Evolutionary conservation across 1,140 invertebrate genomes (phyloP).

Genomic region (Trachymyrmex cornetzi): DNA sequence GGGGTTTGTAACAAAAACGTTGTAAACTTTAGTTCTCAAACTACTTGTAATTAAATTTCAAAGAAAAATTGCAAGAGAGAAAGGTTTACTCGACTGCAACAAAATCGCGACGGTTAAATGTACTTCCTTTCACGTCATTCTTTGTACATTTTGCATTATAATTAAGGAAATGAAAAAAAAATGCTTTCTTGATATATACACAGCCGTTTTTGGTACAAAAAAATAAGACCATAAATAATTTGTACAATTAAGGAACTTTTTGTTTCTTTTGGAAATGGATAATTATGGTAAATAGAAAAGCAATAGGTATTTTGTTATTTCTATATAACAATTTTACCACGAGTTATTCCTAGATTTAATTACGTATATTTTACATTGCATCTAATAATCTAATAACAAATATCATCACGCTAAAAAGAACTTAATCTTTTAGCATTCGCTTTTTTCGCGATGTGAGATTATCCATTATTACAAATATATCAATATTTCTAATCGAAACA

Average conservation of each 20-base stretch:
- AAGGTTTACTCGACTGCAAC: constrained; percentile 5
- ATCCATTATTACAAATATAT: background rate
- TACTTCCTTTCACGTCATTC: constrained; percentile 14
- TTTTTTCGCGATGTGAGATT: background rate
- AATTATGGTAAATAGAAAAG: background rate
- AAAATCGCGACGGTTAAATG: constrained; percentile 30
- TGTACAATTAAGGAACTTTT: background rate
- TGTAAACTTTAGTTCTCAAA: constrained; percentile 39
- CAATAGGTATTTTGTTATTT: background rate
- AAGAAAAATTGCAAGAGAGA: constrained; percentile 44
- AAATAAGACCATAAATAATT: constrained; percentile 4
- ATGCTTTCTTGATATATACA: background rate
- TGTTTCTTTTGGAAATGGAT: background rate
- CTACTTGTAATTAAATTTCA: constrained; percentile 59
- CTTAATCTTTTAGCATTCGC: background rate
- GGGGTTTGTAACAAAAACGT: background rate
- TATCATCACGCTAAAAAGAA: background rate
- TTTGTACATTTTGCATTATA: constrained; percentile 39
- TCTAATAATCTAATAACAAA: background rate
- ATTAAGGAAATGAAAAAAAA: constrained; percentile 44
- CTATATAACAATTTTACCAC: too few relatives aligned
- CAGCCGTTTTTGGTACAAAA: background rate
- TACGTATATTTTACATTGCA: too few relatives aligned
- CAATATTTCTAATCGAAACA: background rate
- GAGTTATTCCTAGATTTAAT: too few relatives aligned